Evolutionary conservation across 2,888 invertebrate genomes (phyloP).

Genomic region (Leptogaster cylindrica): DNA sequence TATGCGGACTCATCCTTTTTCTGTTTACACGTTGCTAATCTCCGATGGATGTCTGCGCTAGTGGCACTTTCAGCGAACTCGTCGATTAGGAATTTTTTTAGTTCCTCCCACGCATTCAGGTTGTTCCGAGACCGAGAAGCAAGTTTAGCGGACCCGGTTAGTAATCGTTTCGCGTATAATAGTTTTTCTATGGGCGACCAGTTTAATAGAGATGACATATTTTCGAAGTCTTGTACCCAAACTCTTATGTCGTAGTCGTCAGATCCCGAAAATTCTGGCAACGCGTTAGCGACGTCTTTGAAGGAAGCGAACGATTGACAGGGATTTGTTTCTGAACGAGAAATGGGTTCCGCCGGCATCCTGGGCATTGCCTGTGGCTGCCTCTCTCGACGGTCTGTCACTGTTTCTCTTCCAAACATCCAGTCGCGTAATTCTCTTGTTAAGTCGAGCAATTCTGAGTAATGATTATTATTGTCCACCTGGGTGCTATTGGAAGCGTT

Average conservation of each 20-base stretch:
- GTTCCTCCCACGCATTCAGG: constrained; percentile 34
- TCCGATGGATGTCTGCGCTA: constrained; percentile 44
- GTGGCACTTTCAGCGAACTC: constrained; percentile 42
- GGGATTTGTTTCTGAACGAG: background rate
- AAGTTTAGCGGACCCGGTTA: constrained; percentile 44
- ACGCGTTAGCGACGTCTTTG: background rate
- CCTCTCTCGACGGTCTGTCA: background rate
- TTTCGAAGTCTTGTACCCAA: constrained; percentile 7
- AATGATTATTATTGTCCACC: background rate
- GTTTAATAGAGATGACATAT: background rate
- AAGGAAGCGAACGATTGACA: background rate
- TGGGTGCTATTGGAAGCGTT: background rate
- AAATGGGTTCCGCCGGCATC: background rate
- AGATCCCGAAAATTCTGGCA: background rate
- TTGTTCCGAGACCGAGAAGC: constrained; percentile 41
- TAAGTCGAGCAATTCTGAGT: background rate
- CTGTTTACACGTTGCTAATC: constrained; percentile 51
- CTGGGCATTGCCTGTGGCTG: background rate
- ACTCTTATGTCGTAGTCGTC: background rate
- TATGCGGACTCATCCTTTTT: constrained; percentile 53
- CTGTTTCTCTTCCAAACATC: background rate
- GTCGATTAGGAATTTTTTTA: constrained; percentile 31
- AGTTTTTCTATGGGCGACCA: constrained; percentile 7
- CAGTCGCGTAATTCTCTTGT: background rate
- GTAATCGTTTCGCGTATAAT: constrained; percentile 44